phyloP scores from a whole-genome alignment of 2,888 invertebrate species.

The Falcaria lacertinaria region DNA sequence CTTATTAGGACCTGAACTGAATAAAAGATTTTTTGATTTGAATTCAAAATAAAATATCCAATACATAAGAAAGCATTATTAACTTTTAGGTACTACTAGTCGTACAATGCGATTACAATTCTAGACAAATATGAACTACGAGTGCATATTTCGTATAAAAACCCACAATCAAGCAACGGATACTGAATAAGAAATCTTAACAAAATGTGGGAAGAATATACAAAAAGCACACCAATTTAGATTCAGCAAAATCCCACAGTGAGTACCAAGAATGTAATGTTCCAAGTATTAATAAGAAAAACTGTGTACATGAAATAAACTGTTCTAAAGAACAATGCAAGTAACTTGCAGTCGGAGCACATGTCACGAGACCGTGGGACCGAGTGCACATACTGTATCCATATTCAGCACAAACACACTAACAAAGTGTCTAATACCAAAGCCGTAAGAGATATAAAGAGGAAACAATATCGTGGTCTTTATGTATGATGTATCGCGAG shows the following conservation, averaged over 20 bases:
- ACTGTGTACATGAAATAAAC: background rate
- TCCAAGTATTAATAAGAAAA: background rate
- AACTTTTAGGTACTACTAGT: no score
- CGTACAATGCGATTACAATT: no score
- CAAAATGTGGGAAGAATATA: background rate
- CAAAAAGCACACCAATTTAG: background rate
- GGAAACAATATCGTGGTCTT: constrained; percentile 1
- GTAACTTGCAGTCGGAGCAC: constrained; percentile 27
- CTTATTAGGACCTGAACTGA: no score
- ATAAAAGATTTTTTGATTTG: no score
- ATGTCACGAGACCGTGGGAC: constrained; percentile 46
- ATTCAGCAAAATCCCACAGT: background rate
- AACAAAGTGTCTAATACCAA: constrained; percentile 1
- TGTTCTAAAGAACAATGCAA: constrained; percentile 17
- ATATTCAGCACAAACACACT: constrained; percentile 4
- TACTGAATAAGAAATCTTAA: no score
- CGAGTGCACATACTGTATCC: constrained; percentile 5
- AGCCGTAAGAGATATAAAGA: constrained; percentile 3
- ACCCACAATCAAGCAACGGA: no score
- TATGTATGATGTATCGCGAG: constrained; percentile 6
- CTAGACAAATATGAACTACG: no score
- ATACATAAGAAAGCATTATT: no score
- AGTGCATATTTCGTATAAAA: no score
- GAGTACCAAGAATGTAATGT: background rate
- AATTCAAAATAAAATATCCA: no score